Conservation (phyloP, 2,888 invertebrate species). For the Ethmia dodecea region DNA sequence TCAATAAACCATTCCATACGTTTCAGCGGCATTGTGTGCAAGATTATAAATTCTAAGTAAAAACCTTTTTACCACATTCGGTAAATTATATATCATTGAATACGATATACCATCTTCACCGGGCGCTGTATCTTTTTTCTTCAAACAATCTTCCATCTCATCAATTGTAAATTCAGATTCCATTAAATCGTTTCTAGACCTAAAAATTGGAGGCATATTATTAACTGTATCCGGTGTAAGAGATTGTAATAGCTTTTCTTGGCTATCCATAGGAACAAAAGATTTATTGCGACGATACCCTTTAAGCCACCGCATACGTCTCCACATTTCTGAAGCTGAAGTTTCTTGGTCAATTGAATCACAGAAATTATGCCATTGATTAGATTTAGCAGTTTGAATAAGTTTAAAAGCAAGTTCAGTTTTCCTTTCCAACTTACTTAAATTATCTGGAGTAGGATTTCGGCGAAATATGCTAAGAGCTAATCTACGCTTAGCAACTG, state of each 20-base stretch:
- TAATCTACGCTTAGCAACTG: constrained; percentile 16
- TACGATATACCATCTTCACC: constrained; percentile 15
- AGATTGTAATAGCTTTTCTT: neutral
- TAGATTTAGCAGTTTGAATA: constrained; percentile 1
- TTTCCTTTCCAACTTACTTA: constrained; percentile 9
- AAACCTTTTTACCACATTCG: constrained; percentile 4
- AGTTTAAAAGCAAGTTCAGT: constrained; percentile 4
- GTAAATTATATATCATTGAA: constrained; percentile 17
- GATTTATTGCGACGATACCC: neutral
- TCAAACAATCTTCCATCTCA: constrained; percentile 11
- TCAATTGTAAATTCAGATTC: constrained; percentile 5
- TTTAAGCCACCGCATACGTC: constrained; percentile 10
- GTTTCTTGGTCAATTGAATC: constrained; percentile 7
- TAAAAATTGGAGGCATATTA: neutral
- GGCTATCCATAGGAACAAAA: neutral
- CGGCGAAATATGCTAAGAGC: constrained; percentile 13
- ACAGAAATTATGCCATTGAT: constrained; percentile 14
- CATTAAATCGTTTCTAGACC: neutral
- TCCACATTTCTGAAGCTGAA: constrained; percentile 8
- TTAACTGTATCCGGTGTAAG: neutral
- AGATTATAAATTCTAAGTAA: constrained; percentile 15
- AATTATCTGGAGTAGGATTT: constrained; percentile 18
- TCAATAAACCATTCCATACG: constrained; percentile 21
- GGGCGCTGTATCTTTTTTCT: constrained; percentile 15
- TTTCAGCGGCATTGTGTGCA: constrained; percentile 16